Base-by-base conservation (phyloP, 2,888 invertebrate genomes). In the Calliopum simillimum region DNA sequence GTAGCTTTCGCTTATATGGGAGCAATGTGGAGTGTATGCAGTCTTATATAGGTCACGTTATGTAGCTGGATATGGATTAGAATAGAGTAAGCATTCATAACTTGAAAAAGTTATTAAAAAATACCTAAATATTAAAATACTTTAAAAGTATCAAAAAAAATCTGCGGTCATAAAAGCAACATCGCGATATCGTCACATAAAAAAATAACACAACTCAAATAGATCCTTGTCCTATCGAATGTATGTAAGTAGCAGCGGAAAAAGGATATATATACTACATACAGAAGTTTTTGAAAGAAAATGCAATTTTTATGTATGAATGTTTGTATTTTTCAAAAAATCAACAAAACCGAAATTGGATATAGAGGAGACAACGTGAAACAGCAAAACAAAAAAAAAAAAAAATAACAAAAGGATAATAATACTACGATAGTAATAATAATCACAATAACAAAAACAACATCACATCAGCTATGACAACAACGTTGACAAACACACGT, bases 361-460 rank as follows among this genome's bases (percentile, higher is more conserved):
- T 59, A 59, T 21, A n/a, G 16, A 14, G 5, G 51, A n/a, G 21
- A 53, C 16, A 21, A 53, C n/a, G 16, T 21, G 21, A 16, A 53
- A 53, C 53, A 53, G 21, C 53, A 53, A 53, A 14, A 51, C n/a
- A 14, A 14, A 51, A 6, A 51, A 51, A 65, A 61, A 71, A 64
- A 56, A 58, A 23, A 55, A 69, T 58, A 69, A 53, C 14, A 46
- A 46, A 43, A 1, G 47, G 13, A 49, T n/a, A 47, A 59, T 25
- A 25, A 58, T 55, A 53, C 14, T 46, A 63, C 4, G 64, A 55
- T 3, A 61, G 16, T 44, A 53, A 43, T 21, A 69, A 19, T 25
- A 68, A 55, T 55, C 46, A 63, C 58, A 25, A 62, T 46, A 71
- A 73, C 47, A 67, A 58, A 19, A 44, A 43, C 51, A 73, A 69